Base-by-base conservation (phyloP, 2,113 vertebrate genomes). In the Condylura cristata region DNA sequence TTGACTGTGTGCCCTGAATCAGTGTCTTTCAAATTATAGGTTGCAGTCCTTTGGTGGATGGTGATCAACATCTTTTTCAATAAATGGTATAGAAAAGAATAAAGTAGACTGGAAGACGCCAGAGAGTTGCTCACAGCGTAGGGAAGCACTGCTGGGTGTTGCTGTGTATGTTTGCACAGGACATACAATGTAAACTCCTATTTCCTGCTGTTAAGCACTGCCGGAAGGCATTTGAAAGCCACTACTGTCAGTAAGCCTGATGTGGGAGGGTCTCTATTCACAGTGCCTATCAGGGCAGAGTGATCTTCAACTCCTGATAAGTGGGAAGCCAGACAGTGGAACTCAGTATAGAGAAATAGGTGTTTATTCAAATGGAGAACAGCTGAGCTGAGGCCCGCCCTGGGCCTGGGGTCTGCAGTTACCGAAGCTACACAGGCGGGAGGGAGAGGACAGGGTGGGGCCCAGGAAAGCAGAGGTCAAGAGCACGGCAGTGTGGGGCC, bases 301-400 rank as follows among this genome's bases (percentile, higher is more conserved):
- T 34, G 20, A 18, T 14, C 39, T 30, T 71, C 17, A 37, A 37
- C 20, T 18, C 48, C 34, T 24, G 10, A 5, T 2, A n/a, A 17
- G 28, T 53, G 24, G 58, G 20, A 37, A 75, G 48, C 58, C 93
- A 79, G 71, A 78, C 83, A 84, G 37, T 87, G 81, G 34, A 63
- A 18, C 48, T 5, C 3, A 1, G 11, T 32, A 1, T 91, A 85
- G 48, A 94, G 87, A 93, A 92, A 82, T 30, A 44, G 12, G 34
- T 70, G 58, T 97, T 97, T 96, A 97, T 95, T 95, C 82, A 61
- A 32, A 53, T 32, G 28, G 41, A 83, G 53, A 65, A 37, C 61
- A 58, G 53, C 74, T 68, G 82, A 41, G 53, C 18, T 7, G 68
- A 32, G 58, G 28, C 56, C 63, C 63, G 44, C 48, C 11, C 6